Conservation (phyloP, 2,113 vertebrate species). For the Eulemur rufifrons region DNA sequence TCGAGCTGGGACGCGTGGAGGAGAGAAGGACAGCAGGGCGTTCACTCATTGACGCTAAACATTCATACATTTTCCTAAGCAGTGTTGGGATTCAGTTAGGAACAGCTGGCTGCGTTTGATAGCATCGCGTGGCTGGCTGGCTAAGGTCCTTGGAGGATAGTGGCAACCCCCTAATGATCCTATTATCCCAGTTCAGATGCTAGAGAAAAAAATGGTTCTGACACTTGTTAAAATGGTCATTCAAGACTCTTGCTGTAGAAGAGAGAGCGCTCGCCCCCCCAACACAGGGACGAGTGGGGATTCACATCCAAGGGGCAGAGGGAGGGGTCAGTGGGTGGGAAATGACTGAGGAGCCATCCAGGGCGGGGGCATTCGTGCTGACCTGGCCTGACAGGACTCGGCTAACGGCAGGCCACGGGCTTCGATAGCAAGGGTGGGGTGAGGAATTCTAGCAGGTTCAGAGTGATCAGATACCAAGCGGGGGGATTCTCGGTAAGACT, state of each 20-base stretch:
- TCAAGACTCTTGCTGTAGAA: neutral
- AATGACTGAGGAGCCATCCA: neutral
- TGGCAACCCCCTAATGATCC: neutral
- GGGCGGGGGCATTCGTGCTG: neutral
- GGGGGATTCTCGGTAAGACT: neutral
- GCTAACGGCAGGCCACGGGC: neutral
- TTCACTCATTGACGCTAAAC: neutral
- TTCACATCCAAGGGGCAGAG: neutral
- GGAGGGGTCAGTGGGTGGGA: accelerated
- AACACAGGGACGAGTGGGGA: neutral
- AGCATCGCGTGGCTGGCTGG: neutral
- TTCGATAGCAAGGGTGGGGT: neutral
- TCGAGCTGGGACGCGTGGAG: accelerated
- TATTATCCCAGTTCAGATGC: neutral
- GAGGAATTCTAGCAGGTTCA: neutral
- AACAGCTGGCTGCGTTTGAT: neutral
- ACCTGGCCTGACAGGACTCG: neutral
- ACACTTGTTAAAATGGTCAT: neutral
- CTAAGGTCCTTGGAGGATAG: neutral
- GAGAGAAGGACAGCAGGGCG: neutral
- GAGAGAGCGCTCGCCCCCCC: neutral
- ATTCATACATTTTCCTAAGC: neutral
- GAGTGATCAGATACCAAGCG: neutral
- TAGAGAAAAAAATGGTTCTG: neutral
- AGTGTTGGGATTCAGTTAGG: neutral